Evolutionary conservation across 1,140 invertebrate species (phyloP), one percentile per base, ranked within the genome.

Genomic region (Neodiprion virginianus): DNA sequence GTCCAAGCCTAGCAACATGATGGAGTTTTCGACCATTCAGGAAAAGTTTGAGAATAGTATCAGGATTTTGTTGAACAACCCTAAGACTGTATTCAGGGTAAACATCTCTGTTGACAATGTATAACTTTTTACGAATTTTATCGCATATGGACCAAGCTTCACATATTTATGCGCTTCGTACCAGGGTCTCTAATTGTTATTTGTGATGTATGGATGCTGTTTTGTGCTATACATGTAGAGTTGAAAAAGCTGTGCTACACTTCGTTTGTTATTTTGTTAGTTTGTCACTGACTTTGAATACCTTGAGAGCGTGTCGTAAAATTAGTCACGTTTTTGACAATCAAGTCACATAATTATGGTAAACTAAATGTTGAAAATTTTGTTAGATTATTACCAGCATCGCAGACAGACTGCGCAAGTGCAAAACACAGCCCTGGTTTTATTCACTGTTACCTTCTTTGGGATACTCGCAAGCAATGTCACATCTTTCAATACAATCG

Each of bases 11-110:
- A 92, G 91, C 75, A 95, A 97, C 87, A 96, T 99, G 74, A 99
- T 99, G 97, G 96, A 98, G 84, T 99, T 99, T 86, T 95, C 94
- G 21, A 91, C 91, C 49, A 94, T 98, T 72, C 93, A 94, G 84
- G 92, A 95, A 79, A 94, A 93, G 80, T 99, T 97, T 89, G 95
- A 97, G 85, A 91, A 90, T 72, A 91, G 90, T 77, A 91, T 96
- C 66, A 91, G 92, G 81, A 82, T 85, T 71, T 88, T 90, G 75
- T 87, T 96, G 72, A 84, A 91, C 17, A 91, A 95, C 84, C 90
- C 91, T 67, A 89, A 88, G 21, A 91, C 91, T 69, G 88, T 92
- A 65, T 94, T 95, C 85, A 93, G 92, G 88, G 92, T 95, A 84
- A 94, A 95, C 87, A 89, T 94, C 81, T 87, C 92, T 76, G 88